phyloP scores from a whole-genome alignment of 2,888 invertebrate genomes.

The Caenorhabditis sp. region DNA sequence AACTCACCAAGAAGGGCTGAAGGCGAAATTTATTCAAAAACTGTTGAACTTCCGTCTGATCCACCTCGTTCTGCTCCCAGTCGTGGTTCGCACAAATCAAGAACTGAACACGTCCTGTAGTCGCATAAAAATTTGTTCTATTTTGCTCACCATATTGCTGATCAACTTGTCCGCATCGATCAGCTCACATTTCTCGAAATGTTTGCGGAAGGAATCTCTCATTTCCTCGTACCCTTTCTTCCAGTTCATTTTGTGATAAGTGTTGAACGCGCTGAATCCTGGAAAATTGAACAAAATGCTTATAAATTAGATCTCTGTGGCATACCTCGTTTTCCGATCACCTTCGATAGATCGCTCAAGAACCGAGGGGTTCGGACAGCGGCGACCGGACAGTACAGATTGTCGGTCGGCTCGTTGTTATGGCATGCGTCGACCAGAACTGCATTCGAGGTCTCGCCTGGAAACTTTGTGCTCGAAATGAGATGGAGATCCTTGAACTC shows the following conservation, averaged over 20 bases:
- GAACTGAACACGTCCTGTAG: too few species aligned
- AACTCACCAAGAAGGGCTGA: conserved; percentile 14
- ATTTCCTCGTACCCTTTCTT: not conserved
- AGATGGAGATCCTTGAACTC: not conserved
- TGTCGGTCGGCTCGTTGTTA: conserved; percentile 21
- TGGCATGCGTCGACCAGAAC: conserved; percentile 41
- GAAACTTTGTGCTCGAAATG: not conserved
- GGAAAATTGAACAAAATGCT: too few species aligned
- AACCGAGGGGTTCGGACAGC: conserved; percentile 18
- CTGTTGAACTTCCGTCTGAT: not conserved
- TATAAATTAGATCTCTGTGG: too few species aligned
- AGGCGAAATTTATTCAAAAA: conserved; percentile 7
- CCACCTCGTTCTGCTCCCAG: not conserved
- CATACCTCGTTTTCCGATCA: conserved; percentile 22
- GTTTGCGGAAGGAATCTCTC: not conserved
- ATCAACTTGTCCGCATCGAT: not conserved
- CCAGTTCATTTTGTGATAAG: not conserved
- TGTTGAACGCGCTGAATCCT: conserved; percentile 33
- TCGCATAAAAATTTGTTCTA: too few species aligned
- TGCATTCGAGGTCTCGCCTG: conserved; percentile 27
- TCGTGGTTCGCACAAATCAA: conserved; percentile 13
- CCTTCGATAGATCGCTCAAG: conserved; percentile 25
- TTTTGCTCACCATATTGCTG: conserved; percentile 18
- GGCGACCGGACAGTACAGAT: conserved; percentile 26
- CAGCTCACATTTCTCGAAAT: conserved; percentile 16